Evolutionary conservation across 1,140 invertebrate genomes (phyloP).

Genomic region (Drosophila pandora): DNA sequence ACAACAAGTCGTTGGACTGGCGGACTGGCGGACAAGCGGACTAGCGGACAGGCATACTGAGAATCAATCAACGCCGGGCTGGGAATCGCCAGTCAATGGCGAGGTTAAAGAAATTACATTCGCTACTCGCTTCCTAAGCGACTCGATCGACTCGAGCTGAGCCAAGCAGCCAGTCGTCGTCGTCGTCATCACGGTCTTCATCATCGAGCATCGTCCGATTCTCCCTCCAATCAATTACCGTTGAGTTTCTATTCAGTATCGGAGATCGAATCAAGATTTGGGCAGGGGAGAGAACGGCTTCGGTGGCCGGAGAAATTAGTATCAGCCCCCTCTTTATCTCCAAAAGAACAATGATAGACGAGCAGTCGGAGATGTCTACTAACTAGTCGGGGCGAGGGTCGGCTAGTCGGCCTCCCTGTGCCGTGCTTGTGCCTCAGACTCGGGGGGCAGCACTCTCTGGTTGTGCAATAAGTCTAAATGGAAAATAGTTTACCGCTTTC

Average conservation of each 20-base stretch:
- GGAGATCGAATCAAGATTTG: slow-evolving; percentile 36
- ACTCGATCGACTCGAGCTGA: slow-evolving; percentile 28
- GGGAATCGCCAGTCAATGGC: slow-evolving; percentile 25
- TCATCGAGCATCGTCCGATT: slow-evolving; percentile 13
- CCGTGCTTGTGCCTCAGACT: too few species aligned
- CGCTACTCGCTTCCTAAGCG: slow-evolving; percentile 33
- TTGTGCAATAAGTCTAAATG: slow-evolving; percentile 23
- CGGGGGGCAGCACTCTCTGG: not conserved
- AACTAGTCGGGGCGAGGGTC: too few species aligned
- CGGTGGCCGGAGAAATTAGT: too few species aligned
- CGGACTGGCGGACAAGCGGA: not conserved
- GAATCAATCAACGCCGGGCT: slow-evolving; percentile 37
- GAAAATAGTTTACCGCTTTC: slow-evolving; percentile 25
- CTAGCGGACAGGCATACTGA: slow-evolving; percentile 4
- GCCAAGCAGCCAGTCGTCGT: not conserved
- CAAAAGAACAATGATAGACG: too few species aligned
- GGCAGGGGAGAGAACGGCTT: slow-evolving; percentile 6
- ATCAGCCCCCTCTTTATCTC: too few species aligned
- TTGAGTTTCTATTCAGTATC: slow-evolving; percentile 42
- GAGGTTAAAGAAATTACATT: slow-evolving; percentile 58
- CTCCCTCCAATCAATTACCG: slow-evolving; percentile 48
- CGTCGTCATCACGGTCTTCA: not conserved
- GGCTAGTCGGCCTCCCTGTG: too few species aligned
- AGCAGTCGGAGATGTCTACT: too few species aligned
- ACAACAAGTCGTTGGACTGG: slow-evolving; percentile 49